Base-by-base conservation (phyloP, 64 coral and sea anemone genomes). In the Montipora cactus region DNA sequence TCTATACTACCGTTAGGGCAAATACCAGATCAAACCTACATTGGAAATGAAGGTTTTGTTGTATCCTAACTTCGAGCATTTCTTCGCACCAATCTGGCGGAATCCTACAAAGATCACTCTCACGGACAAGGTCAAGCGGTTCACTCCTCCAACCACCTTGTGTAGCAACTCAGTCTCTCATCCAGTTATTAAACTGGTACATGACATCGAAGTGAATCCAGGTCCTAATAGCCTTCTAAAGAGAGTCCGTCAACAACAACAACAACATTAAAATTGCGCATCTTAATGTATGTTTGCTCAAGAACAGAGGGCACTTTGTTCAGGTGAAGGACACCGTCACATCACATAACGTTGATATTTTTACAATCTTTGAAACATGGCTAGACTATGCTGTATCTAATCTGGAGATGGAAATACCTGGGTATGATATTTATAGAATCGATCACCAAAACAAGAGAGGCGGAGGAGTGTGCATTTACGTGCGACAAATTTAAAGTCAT, bases 231-330 rank as follows among this genome's bases (percentile, higher is more conserved):
- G 84, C 49, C 14, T 87, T 74, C 67, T n/a, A 67, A 77, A 46
- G 75, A 89, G 76, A 47, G 88, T 55, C 52, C 52, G 10, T 7
- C 52, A 91, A 81, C 77, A 79, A 91, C 53, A 73, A 37, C 21
- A 91, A 91, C 57, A 91, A 91, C 79, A 82, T 87, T 12, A 78
- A 93, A 79, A 93, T 93, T 52, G 91, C 91, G 57, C 91, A 88
- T 79, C 91, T 93, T 62, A 93, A 80, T 52, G 91, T 88, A 76
- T 55, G 91, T 20, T 93, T 83, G 59, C 81, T 88, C 47, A 93
- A 93, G 55, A 10, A 79, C 59, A 87, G 91, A 79, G 91, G 78
- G 47, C 83, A 93, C 25, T 87, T 87, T 66, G 78, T 93, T 64
- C 91, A 80, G 62, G 91, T 88, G 59, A 93, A 93, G 57, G 91